phyloP scores from a whole-genome alignment of 2,888 invertebrate genomes.

The Atrina japonica region DNA sequence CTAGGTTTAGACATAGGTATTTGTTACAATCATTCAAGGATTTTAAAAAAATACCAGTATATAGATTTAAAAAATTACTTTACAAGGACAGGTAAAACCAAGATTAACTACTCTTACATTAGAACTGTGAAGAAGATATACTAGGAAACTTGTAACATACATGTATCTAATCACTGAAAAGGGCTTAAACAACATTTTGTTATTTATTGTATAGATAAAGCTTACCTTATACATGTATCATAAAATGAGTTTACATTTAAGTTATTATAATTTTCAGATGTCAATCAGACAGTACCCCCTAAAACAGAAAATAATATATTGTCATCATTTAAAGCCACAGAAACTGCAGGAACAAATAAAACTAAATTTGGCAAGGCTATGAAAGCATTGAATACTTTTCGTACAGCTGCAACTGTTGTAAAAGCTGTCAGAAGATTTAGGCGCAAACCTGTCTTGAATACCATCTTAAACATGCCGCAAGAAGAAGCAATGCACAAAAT shows the following conservation, averaged over 20 bases:
- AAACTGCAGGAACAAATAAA: constrained; percentile 14
- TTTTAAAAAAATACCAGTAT: not conserved
- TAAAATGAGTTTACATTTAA: not conserved
- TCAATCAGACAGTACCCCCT: not conserved
- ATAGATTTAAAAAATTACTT: not conserved
- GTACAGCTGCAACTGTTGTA: constrained; percentile 34
- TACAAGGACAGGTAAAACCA: no score
- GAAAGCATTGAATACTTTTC: constrained; percentile 42
- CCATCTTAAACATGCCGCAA: constrained; percentile 50
- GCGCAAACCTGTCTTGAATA: constrained; percentile 38
- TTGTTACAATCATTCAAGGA: not conserved
- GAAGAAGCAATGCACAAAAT: constrained; percentile 49
- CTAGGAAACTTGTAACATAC: no score
- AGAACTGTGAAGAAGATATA: no score
- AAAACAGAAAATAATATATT: no score
- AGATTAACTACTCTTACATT: no score
- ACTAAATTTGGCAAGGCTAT: constrained; percentile 36
- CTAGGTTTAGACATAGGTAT: constrained; percentile 21
- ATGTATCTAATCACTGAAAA: no score
- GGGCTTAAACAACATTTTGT: no score
- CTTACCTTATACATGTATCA: no score
- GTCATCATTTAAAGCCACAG: not conserved
- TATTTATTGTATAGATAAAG: no score
- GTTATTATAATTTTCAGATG: not conserved
- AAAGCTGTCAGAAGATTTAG: constrained; percentile 40